Percentiles rank a stretch among this genome's conserved stretches.
These are phyloP conservation scores for Idris sp. DNA, from an alignment of 1,140 invertebrate species.

Conservation along the genomic window DNA sequence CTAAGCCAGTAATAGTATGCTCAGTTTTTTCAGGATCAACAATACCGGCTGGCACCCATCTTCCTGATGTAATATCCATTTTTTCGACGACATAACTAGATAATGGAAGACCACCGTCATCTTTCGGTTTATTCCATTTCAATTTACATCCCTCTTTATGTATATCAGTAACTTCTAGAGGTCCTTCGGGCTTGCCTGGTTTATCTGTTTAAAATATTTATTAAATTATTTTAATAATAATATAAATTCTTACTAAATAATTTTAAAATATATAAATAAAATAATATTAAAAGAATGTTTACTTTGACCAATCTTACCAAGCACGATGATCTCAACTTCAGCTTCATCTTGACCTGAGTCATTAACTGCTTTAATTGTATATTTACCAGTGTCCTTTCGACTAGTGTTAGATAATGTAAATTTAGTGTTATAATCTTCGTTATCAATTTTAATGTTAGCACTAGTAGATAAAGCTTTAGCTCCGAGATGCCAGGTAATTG, in stretches of 20 bases:
- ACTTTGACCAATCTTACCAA: constrained; percentile 80
- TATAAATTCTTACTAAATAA: no score
- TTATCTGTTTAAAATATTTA: constrained; percentile 88
- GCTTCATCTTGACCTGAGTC: constrained; percentile 95
- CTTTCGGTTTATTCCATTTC: constrained; percentile 96
- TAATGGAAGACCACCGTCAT: constrained; percentile 95
- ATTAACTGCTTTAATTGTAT: constrained; percentile 94
- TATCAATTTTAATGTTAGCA: constrained; percentile 87
- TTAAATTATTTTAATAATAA: no score
- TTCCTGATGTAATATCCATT: constrained; percentile 91
- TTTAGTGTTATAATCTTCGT: constrained; percentile 96
- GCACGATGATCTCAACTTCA: constrained; percentile 94
- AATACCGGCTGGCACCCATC: constrained; percentile 92
- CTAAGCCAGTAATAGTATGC: constrained; percentile 90
- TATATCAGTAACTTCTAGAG: constrained; percentile 93
- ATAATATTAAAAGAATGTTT: no score
- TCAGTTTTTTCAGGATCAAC: constrained; percentile 92
- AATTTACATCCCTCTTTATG: constrained; percentile 97
- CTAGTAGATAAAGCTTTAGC: constrained; percentile 82
- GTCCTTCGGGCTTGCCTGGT: constrained; percentile 95
- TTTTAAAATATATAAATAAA: no score
- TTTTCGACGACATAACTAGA: constrained; percentile 95
- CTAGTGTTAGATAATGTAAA: constrained; percentile 88
- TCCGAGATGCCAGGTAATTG: constrained; percentile 91
- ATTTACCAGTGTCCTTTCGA: constrained; percentile 92